Percentiles rank a stretch among this genome's conserved stretches.
Conservation (phyloP, 2,888 invertebrate genomes). For the Stenurella melanura region DNA sequence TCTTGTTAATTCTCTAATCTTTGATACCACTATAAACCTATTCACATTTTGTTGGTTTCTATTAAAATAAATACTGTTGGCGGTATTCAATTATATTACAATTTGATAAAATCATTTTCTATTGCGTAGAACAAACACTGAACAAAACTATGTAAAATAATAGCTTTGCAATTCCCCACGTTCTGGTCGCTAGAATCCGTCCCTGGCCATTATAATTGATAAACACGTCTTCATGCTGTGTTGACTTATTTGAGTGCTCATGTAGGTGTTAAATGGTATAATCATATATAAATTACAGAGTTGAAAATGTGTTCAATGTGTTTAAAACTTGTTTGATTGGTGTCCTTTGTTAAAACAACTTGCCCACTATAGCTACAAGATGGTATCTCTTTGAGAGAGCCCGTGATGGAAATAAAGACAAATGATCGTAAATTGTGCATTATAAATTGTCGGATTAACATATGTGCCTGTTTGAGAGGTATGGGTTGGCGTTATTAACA, state of each 20-base stretch:
- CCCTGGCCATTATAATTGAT: slow-evolving; percentile 53
- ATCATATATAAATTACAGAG: slow-evolving; percentile 60
- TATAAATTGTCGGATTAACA: slow-evolving; percentile 45
- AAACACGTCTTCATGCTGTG: slow-evolving; percentile 56
- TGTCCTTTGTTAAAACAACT: slow-evolving; percentile 43
- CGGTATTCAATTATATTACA: too few species aligned
- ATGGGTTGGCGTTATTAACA: slow-evolving; percentile 28
- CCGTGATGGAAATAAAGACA: slow-evolving; percentile 41
- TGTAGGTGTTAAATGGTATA: slow-evolving; percentile 62
- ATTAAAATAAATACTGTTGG: too few species aligned
- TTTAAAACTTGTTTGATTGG: slow-evolving; percentile 38
- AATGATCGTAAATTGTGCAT: slow-evolving; percentile 42
- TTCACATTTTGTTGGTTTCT: too few species aligned
- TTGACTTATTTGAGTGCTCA: slow-evolving; percentile 55
- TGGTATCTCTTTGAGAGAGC: slow-evolving; percentile 36
- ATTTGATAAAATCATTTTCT: too few species aligned
- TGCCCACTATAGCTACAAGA: slow-evolving; percentile 27
- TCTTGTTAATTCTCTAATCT: too few species aligned
- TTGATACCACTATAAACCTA: too few species aligned
- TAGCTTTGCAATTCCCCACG: background rate
- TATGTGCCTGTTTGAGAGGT: slow-evolving; percentile 24
- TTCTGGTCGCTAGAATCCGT: background rate
- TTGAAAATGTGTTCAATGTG: slow-evolving; percentile 47
- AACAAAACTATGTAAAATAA: background rate
- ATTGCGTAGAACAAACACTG: background rate